A percentile compares a stretch with the other conserved stretches of the same genome.
Evolutionary conservation across 2,888 invertebrate species (phyloP).

Genomic region (Gastrophysa polygoni): DNA sequence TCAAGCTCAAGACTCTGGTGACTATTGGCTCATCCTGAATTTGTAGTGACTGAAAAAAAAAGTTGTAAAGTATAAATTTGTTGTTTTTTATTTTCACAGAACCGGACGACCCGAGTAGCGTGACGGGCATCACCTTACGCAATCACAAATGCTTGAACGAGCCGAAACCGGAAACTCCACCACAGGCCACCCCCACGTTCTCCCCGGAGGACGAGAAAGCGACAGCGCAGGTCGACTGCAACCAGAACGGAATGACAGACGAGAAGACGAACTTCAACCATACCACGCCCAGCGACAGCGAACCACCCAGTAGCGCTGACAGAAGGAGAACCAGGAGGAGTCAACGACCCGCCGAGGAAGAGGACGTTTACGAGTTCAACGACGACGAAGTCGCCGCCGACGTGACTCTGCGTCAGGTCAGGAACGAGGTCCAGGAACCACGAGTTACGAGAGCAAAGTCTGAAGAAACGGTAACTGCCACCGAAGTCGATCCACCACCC

Average conservation of each 20-base stretch:
- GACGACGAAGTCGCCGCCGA: constrained; percentile 40
- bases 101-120: constrained; percentile 18
- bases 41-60: too few relatives aligned
- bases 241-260: constrained; percentile 43
- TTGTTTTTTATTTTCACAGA: constrained; percentile 21
- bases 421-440: constrained; percentile 29
- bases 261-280: constrained; percentile 19
- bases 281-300: constrained; percentile 6
- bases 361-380: constrained; percentile 55
- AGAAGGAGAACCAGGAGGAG: constrained; percentile 19
- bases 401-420: constrained; percentile 33
- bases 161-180: constrained; percentile 27
- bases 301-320: background rate
- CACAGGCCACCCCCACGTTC: constrained; percentile 12
- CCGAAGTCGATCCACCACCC: constrained; percentile 44
- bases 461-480: constrained; percentile 31
- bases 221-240: constrained; percentile 38
- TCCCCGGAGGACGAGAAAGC: constrained; percentile 11
- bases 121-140: constrained; percentile 65
- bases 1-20: too few relatives aligned
- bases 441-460: constrained; percentile 34
- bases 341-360: background rate
- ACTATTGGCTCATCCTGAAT: too few relatives aligned
- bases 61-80: too few relatives aligned
- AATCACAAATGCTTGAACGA: constrained; percentile 65